phyloP scores from a whole-genome alignment of 1,140 invertebrate species.

The Nasonia giraulti region DNA sequence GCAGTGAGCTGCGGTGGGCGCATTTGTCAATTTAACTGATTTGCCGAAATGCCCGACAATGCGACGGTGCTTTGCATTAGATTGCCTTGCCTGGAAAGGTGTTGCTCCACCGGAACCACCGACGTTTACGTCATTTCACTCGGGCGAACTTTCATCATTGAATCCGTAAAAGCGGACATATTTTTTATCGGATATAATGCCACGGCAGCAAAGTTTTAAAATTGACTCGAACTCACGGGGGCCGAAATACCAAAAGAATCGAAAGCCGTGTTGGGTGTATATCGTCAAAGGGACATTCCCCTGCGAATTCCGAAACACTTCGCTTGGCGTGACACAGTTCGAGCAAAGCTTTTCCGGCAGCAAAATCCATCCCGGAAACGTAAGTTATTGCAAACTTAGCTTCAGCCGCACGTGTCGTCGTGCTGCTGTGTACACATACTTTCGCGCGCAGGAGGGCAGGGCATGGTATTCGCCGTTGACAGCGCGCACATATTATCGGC shows the following conservation, averaged over 20 bases:
- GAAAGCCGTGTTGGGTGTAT: too few species aligned
- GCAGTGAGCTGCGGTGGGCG: background rate
- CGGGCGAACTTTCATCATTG: too few species aligned
- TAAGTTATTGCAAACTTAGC: conserved; percentile 8
- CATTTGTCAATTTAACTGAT: conserved; percentile 12
- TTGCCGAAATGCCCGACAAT: background rate
- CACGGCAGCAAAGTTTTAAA: too few species aligned
- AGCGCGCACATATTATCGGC: background rate
- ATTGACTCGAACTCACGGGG: too few species aligned
- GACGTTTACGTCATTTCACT: too few species aligned
- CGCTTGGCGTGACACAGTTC: too few species aligned
- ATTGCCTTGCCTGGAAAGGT: background rate
- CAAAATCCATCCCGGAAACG: background rate
- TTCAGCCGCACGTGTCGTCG: background rate
- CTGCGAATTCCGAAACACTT: too few species aligned
- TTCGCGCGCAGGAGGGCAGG: background rate
- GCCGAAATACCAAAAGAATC: too few species aligned
- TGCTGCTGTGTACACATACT: background rate
- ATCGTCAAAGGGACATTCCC: too few species aligned
- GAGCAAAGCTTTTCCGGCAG: background rate
- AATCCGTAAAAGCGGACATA: too few species aligned
- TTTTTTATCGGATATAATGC: too few species aligned
- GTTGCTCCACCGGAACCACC: background rate
- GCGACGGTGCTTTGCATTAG: background rate
- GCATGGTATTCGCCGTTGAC: too few species aligned